phyloP scores from a whole-genome alignment of 2,113 vertebrate genomes.

The Hippocampus abdominalis region DNA sequence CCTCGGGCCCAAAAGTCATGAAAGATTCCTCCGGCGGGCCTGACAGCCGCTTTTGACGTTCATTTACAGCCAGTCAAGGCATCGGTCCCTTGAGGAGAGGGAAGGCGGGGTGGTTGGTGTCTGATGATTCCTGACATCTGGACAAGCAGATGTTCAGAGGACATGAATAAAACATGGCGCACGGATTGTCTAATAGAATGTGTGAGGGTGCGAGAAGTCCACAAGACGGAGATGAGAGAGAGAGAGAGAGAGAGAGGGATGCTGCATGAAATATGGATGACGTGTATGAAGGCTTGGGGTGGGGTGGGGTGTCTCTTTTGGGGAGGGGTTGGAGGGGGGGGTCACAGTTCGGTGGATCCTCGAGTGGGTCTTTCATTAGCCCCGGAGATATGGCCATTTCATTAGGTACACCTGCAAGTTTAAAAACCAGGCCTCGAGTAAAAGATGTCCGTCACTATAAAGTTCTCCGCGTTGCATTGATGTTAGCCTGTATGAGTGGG shows the following conservation, averaged over 20 bases:
- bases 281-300: constrained; percentile 51
- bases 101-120: constrained; percentile 31
- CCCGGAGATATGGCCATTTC: neutral
- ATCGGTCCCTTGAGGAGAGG: constrained; percentile 39
- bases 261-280: constrained; percentile 66
- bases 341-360: constrained; percentile 40
- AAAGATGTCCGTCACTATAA: neutral
- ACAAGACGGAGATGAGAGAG: constrained; percentile 8
- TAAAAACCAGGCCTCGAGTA: neutral
- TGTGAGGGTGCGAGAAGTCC: neutral
- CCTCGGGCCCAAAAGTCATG: constrained; percentile 27
- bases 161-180: constrained; percentile 75
- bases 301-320: constrained; percentile 29
- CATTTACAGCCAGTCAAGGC: constrained; percentile 61
- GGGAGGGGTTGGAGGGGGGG: neutral
- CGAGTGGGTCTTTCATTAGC: neutral
- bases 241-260: constrained; percentile 38
- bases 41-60: constrained; percentile 63
- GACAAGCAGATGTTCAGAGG: constrained; percentile 64
- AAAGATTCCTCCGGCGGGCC: constrained; percentile 42
- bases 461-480: too few species aligned
- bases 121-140: constrained; percentile 64
- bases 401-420: neutral
- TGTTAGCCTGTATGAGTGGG: too few species aligned
- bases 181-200: constrained; percentile 48